Evolutionary conservation across 2,113 vertebrate genomes (phyloP), one percentile per base, ranked within the genome.

Genomic region (Alethe diademata): DNA sequence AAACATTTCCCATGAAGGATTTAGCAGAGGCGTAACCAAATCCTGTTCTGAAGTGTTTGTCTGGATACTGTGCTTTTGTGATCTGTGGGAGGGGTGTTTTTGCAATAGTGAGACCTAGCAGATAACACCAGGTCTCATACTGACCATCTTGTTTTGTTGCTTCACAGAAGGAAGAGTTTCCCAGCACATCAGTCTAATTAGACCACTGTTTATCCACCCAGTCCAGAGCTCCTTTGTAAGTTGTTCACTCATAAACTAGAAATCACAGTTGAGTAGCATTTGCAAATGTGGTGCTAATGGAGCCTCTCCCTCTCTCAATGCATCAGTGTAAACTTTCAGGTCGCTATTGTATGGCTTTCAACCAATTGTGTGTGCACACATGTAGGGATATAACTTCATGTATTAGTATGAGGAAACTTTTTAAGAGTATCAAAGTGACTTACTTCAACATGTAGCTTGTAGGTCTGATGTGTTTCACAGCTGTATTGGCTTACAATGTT

Each of bases 121-220:
- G 65, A 22, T 78, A 72, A 35, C 38, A 35, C 6, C 24, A 64
- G 43, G 31, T 47, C 88, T 82, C 79, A n/a, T 25, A 65, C 40
- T 91, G 51, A 86, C 69, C 31, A n/a, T 69, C 50, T 64, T 85
- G 22, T 85, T 93, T 92, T 91, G 65, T 72, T 91, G 69, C 87
- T 92, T 95, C 86, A 80, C 96, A 97, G 97, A 97, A 97, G 81
- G 92, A 97, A 78, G 70, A 93, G 40, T 78, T 94, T 88, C 70
- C 60, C 86, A 71, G 78, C 78, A 43, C 83, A 84, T 64, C 76
- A 61, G 53, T 75, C 60, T 81, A 81, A 76, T 82, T 76, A 86
- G 47, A 69, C 42, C 64, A 38, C 74, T 81, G 45, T 82, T 94
- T 94, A 70, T 90, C 72, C 91, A 73, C 40, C 85, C 73, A 69